A percentile compares a stretch with the other conserved stretches of the same genome.
Evolutionary conservation across 2,797 vertebrate genomes (phyloP).

Genomic region (Myripristis jacobus): DNA sequence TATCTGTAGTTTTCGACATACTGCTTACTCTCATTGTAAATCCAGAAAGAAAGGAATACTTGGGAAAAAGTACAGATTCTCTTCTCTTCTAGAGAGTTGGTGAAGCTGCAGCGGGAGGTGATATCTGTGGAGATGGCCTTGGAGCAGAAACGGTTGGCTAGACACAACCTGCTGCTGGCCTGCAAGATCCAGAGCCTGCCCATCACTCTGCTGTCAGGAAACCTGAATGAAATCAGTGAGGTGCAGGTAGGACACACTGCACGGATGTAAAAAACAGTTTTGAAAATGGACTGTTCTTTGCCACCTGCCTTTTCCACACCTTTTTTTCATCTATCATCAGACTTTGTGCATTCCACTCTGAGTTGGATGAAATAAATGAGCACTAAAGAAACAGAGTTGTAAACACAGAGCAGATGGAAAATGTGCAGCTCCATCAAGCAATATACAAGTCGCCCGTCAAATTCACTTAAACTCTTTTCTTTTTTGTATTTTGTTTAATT

Average conservation of each 20-base stretch:
- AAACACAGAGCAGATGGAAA: no score
- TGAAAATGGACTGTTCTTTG: neutral
- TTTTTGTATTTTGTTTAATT: no score
- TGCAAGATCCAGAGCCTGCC: constrained; percentile 91
- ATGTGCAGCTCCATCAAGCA: no score
- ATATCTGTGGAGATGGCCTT: constrained; percentile 82
- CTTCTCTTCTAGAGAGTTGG: constrained; percentile 81
- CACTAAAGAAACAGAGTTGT: no score
- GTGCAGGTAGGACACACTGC: constrained; percentile 82
- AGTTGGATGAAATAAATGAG: no score
- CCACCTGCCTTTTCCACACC: no score
- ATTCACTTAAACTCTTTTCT: no score
- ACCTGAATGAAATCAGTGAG: constrained; percentile 89
- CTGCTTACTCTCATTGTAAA: no score
- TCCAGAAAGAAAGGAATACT: neutral
- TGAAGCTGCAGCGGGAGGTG: constrained; percentile 86
- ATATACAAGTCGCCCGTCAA: no score
- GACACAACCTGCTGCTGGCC: constrained; percentile 90
- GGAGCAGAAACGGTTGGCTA: constrained; percentile 87
- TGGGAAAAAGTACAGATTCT: neutral
- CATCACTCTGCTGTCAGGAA: constrained; percentile 86
- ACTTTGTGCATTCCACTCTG: no score
- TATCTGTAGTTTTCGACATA: no score
- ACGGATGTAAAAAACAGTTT: neutral
- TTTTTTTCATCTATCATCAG: no score